Evolutionary conservation across 2,888 invertebrate genomes (phyloP), one percentile per base, ranked within the genome.

Genomic region (Synergus laeviventris): DNA sequence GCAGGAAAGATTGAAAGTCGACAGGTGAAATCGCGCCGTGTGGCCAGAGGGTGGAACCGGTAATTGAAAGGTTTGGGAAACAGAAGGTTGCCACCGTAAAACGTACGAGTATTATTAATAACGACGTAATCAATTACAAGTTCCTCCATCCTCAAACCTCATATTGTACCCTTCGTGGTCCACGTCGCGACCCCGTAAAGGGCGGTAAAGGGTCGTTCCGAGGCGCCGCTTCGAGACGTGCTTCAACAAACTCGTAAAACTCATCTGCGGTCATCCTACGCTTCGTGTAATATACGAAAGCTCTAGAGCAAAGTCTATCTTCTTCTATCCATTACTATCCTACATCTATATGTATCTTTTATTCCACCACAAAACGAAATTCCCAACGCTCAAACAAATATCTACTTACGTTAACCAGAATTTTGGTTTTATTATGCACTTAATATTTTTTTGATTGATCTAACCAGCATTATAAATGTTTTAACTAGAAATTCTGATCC

Each of bases 121-220:
- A 88, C 84, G 86, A 81, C 83, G 83, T 86, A 87, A 87, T 87
- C 87, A 87, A 87, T 88, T 86, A 87, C 83, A 84, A 82, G 76
- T 84, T 81, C 78, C 82, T 80, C 77, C 75, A 80, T 83, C 77
- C 79, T 78, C 76, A 77, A 80, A 79, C 79, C 82, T 79, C 80
- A 81, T 81, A 80, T 80, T 77, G 77, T 78, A 78, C 80, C 77
- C 80, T 77, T 75, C 74, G 78, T 80, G 80, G 76, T 78, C 81
- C 81, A 80, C 78, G 76, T 77, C 77, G 74, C 79, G 73, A 80
- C 76, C 81, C 77, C 76, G 79, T 79, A 81, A 81, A 83, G 80
- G 83, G 83, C 84, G 81, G 84, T 84, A 84, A 83, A 84, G 84
- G 84, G 84, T 85, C 81, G 82, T 83, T 80, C 78, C 75, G 83